phyloP scores from a whole-genome alignment of 2,797 vertebrate genomes.

The Carcharodon carcharias region DNA sequence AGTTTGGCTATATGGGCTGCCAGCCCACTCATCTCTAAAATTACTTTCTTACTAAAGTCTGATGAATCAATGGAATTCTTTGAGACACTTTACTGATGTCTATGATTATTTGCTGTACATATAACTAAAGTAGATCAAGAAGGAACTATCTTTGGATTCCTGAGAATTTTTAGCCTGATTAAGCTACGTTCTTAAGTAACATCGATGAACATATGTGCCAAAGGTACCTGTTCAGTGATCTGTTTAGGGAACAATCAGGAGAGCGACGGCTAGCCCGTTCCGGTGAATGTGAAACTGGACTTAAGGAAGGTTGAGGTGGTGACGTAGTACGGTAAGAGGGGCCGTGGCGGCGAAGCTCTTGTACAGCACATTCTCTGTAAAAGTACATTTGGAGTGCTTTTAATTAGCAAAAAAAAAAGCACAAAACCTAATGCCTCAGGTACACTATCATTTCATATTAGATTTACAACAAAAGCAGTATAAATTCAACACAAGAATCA shows the following conservation, averaged over 20 bases:
- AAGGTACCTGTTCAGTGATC: slow-evolving; percentile 54
- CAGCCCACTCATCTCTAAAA: background rate
- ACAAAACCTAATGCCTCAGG: background rate
- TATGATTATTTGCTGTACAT: background rate
- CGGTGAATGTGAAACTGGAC: slow-evolving; percentile 53
- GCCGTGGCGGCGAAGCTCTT: slow-evolving; percentile 58
- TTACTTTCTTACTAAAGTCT: background rate
- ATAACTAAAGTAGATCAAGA: background rate
- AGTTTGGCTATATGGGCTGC: background rate
- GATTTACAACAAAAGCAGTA: background rate
- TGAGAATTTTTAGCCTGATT: background rate
- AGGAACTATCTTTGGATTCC: background rate
- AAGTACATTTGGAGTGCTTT: background rate
- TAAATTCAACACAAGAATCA: background rate
- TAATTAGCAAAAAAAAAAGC: slow-evolving; percentile 40
- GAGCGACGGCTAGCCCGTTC: slow-evolving; percentile 48
- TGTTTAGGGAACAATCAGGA: slow-evolving; percentile 50
- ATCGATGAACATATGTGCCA: background rate
- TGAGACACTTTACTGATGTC: background rate
- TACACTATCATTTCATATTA: background rate
- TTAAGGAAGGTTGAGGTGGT: slow-evolving; percentile 47
- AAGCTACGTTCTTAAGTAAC: background rate
- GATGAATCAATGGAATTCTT: background rate
- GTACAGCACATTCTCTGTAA: slow-evolving; percentile 60
- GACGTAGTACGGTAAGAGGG: slow-evolving; percentile 51